Evolutionary conservation across 2,888 invertebrate species (phyloP), one percentile per base, ranked within the genome.

Genomic region (Synergus gifuensis): DNA sequence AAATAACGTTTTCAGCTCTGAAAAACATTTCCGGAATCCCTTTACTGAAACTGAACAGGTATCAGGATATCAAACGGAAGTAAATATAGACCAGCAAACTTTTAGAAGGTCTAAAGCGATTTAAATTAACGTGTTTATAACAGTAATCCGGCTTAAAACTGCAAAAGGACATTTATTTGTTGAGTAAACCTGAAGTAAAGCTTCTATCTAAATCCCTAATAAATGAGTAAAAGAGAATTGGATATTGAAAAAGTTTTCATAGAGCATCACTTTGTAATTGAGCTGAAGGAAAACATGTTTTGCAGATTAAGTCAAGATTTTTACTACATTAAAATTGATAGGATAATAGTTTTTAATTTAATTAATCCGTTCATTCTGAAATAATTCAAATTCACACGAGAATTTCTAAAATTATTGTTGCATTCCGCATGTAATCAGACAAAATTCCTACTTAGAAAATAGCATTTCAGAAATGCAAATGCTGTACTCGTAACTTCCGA

Each of bases 1-100:
- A 76, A 73, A 76, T 78, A 28, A 54, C 66, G 67, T 76, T 81
- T 83, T 82, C 79, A 79, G 69, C 79, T 78, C 77, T 58, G 22
- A 66, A 77, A 81, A 78, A 79, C 78, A 79, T 83, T 83, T 83
- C 79, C 79, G 69, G 79, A 69, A 79, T 78, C 18, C 44, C 78
- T 63, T 63, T 58, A n/a, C 40, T 58, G 28, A 54, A 18, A n/a
- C 40, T 58, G n/a, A 58, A 62, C 76, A 76, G 40, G 60, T 60
- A 76, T 49, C 46, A 46, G 22, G 16, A 73, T 73, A 36, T 49
- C 73, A 49, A 54, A 73, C 73, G 73, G 36, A 54, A 73, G 73
- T 54, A 73, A 73, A 73, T 73, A 54, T 73, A 54, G n/a, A n/a
- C 18, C 22, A 60, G 12, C 12, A 54, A 73, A 49, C 28, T 73